These are phyloP conservation scores for Nannoperca obscura DNA, from an alignment of 2,797 vertebrate genomes.

Conservation along the genomic window DNA sequence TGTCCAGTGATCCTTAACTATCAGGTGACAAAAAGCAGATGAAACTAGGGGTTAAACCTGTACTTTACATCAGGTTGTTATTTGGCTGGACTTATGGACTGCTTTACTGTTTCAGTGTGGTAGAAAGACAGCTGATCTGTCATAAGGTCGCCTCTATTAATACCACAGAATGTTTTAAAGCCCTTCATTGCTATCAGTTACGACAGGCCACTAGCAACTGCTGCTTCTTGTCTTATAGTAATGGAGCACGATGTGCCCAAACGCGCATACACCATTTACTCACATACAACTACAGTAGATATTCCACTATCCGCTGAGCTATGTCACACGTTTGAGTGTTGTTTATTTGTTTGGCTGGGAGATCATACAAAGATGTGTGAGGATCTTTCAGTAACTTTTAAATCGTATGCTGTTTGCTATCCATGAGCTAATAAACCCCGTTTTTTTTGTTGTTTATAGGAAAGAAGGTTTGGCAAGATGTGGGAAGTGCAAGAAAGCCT, in stretches of 20 bases:
- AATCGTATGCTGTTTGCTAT: background rate
- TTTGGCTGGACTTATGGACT: slow-evolving; percentile 15
- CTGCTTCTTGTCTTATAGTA: slow-evolving; percentile 40
- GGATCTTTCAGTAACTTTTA: background rate
- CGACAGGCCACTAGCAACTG: slow-evolving; percentile 58
- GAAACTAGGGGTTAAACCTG: no score
- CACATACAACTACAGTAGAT: background rate
- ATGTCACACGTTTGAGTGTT: background rate
- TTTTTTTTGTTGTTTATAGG: slow-evolving; percentile 80
- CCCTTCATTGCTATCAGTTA: slow-evolving; percentile 68
- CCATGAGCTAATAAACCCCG: background rate
- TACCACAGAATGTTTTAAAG: slow-evolving; percentile 73
- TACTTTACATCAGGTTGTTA: background rate
- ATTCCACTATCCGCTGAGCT: background rate
- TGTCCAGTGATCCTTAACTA: background rate
- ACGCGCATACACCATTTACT: background rate
- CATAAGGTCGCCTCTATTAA: slow-evolving; percentile 81
- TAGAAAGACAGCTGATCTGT: slow-evolving; percentile 66
- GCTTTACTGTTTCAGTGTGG: slow-evolving; percentile 41
- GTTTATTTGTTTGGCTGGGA: slow-evolving; percentile 3
- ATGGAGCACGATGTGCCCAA: slow-evolving; percentile 25
- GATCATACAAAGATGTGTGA: background rate
- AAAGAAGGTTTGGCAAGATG: slow-evolving; percentile 95
- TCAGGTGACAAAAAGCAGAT: background rate
- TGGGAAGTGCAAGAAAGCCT: slow-evolving; percentile 96